A percentile compares a stretch with the other conserved stretches of the same genome.
These are phyloP conservation scores for Lordiphosa stackelbergi DNA, from an alignment of 1,140 invertebrate species.

Conservation along the genomic window DNA sequence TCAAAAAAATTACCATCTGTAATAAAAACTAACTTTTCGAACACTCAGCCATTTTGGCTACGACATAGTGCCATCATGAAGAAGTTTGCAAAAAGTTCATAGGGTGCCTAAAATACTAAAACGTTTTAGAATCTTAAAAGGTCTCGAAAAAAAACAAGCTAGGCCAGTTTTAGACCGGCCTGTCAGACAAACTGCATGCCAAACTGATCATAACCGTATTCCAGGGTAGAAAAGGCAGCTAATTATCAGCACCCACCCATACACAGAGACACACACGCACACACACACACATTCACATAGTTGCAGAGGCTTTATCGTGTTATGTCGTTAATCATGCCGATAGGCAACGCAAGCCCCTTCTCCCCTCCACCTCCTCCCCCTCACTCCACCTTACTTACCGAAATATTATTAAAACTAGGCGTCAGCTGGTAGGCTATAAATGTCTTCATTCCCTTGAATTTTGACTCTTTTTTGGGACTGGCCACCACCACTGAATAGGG, in stretches of 20 bases:
- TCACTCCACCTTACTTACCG: slow-evolving; percentile 81
- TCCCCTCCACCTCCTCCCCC: not conserved
- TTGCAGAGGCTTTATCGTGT: slow-evolving; percentile 32
- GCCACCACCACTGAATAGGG: slow-evolving; percentile 91
- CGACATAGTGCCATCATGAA: no score
- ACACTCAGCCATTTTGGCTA: no score
- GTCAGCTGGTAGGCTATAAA: slow-evolving; percentile 98
- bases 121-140: no score
- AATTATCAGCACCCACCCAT: slow-evolving; percentile 23
- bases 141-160: no score
- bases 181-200: no score
- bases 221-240: slow-evolving; percentile 15
- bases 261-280: slow-evolving; percentile 5
- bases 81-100: no score
- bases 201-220: not conserved
- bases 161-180: no score
- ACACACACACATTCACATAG: not conserved
- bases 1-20: no score
- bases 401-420: slow-evolving; percentile 95
- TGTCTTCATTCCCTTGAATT: slow-evolving; percentile 97
- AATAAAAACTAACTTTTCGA: no score
- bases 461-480: slow-evolving; percentile 97
- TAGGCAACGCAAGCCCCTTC: slow-evolving; percentile 6
- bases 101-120: no score
- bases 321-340: slow-evolving; percentile 38